Percentiles rank a stretch among this genome's conserved stretches.
Conservation (phyloP, 2,888 invertebrate genomes). For the Apodemia duryi region DNA sequence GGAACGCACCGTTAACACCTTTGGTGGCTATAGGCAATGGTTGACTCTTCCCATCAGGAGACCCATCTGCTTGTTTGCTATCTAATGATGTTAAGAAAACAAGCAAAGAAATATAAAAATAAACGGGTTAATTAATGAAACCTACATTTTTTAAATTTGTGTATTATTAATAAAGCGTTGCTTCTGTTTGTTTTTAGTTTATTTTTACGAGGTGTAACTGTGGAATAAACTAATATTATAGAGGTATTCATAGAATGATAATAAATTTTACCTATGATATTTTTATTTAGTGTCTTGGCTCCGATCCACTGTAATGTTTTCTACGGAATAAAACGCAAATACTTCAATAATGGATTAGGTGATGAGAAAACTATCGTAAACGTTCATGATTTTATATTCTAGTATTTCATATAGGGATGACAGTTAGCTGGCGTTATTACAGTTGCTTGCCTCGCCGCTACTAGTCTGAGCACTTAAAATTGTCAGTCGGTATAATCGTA, state of each 20-base stretch:
- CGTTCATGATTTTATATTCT: conserved; percentile 18
- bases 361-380: conserved; percentile 37
- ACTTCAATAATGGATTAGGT: conserved; percentile 50
- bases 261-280: conserved; percentile 71
- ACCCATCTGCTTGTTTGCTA: no score
- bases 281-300: conserved; percentile 71
- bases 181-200: conserved; percentile 46
- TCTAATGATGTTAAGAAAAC: no score
- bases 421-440: not conserved
- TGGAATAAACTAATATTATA: conserved; percentile 51
- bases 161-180: conserved; percentile 39
- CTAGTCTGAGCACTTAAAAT: no score
- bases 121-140: no score
- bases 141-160: conserved; percentile 22
- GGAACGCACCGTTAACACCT: no score
- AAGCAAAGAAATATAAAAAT: no score
- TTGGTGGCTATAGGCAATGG: no score
- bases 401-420: conserved; percentile 7
- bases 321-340: conserved; percentile 55
- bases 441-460: not conserved
- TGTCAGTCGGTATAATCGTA: no score
- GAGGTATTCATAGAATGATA: conserved; percentile 68
- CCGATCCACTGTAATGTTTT: conserved; percentile 52
- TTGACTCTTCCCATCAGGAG: no score
- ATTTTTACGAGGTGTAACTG: conserved; percentile 75